These are phyloP conservation scores for Circaetus cinerascens DNA, from an alignment of 2,113 vertebrate genomes.

Conservation along the genomic window DNA sequence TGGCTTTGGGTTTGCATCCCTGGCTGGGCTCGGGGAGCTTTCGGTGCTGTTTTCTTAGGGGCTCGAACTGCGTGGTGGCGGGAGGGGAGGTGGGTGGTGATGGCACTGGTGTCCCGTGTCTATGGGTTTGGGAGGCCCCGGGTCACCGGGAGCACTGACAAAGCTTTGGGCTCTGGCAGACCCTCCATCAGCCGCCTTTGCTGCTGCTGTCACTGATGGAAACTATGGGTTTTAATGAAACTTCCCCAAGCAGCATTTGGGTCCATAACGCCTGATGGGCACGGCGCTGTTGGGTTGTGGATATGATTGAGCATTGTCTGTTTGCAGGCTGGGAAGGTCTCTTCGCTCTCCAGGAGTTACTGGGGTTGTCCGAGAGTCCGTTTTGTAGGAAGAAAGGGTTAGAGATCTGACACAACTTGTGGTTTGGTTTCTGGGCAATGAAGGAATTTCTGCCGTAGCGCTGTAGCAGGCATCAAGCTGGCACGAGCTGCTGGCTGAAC, in stretches of 20 bases:
- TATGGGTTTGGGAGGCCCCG: background rate
- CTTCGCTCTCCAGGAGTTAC: fast-evolving
- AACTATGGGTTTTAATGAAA: fast-evolving
- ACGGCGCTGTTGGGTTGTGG: fast-evolving
- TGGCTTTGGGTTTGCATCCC: background rate
- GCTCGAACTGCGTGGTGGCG: background rate
- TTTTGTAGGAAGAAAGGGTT: background rate
- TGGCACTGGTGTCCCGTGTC: fast-evolving
- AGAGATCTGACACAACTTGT: fast-evolving
- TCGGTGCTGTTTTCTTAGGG: fast-evolving
- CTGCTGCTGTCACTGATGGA: background rate
- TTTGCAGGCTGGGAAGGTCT: background rate
- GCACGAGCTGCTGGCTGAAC: background rate
- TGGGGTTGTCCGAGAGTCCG: fast-evolving
- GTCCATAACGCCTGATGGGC: fast-evolving
- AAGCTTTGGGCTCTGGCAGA: background rate
- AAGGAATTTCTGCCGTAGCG: background rate
- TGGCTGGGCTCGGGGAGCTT: background rate
- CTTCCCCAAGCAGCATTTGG: fast-evolving
- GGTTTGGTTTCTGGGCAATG: background rate
- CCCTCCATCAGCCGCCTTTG: background rate
- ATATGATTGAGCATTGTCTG: fast-evolving
- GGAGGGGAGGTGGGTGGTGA: fast-evolving
- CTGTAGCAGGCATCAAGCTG: background rate
- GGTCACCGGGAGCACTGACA: background rate